Evolutionary conservation across 2,113 vertebrate species (phyloP), one percentile per base, ranked within the genome.

Genomic region (Chaetodon auriga): DNA sequence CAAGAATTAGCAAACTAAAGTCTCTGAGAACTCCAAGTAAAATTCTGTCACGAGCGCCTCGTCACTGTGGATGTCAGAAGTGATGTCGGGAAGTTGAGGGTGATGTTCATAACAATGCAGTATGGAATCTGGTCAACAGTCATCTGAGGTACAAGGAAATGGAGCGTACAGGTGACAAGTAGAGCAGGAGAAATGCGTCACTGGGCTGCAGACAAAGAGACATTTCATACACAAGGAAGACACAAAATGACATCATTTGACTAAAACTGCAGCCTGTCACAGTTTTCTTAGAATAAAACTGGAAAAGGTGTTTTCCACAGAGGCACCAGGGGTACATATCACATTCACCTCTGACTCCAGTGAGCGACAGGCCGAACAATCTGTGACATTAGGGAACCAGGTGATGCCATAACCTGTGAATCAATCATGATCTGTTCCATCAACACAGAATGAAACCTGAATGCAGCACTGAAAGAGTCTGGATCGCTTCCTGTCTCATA

Each of bases 141-240:
- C 9, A 30, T 48, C 61, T 66, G 25, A 64, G 53, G 64, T 2
- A 63, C 38, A 62, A 79, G 63, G 49, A 82, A 57, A 6, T 46
- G 51, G 68, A 49, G 54, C 16, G 0, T 21, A 61, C 68, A 84
- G 79, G 79, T 83, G 70, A 63, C 60, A 75, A 73, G 68, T 3
- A n/a, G 78, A 82, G 85, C 63, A 77, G 23, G 70, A 72, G 12
- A 77, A 84, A 49, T 68, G 58, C 71, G 74, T 66, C 57, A 36
- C 61, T 74, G 65, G 51, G 66, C 35, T 41, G 35, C 46, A 69
- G 36, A 84, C 66, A 87, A 73, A 57, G 58, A 62, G 12, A 70
- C 0, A 6, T 35, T 61, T 75, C 18, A 55, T 21, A 62, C 60
- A 51, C 15, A 21, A 6, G 45, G n/a, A 21, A 66, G 14, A 14